Evolutionary conservation across 2,888 invertebrate genomes (phyloP).

Genomic region (Idaea biselata): DNA sequence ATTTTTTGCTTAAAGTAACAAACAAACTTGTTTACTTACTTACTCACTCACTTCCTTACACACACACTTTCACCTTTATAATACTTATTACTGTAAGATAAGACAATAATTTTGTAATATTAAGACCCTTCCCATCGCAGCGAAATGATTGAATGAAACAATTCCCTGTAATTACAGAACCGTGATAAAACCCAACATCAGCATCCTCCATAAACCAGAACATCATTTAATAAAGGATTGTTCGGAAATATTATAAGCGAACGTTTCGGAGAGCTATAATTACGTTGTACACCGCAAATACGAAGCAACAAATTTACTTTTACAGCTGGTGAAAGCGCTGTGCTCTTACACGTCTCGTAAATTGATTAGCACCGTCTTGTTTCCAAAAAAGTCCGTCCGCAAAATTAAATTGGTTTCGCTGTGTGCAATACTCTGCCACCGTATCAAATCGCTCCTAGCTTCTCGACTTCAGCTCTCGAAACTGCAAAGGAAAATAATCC

Average conservation of each 20-base stretch:
- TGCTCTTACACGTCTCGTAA: not conserved
- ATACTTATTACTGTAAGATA: too few species aligned
- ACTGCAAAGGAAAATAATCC: not conserved
- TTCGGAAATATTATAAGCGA: conserved; percentile 20
- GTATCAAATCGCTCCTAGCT: conserved; percentile 38
- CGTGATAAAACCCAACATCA: conserved; percentile 6
- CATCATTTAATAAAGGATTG: conserved; percentile 28
- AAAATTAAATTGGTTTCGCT: conserved; percentile 22
- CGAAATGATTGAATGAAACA: not conserved
- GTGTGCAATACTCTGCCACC: conserved; percentile 19
- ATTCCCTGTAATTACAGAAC: not conserved
- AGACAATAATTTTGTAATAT: too few species aligned
- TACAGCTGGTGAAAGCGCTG: not conserved
- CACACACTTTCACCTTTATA: too few species aligned
- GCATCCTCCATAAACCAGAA: conserved; percentile 16
- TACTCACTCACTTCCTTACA: too few species aligned
- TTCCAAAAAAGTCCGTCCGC: not conserved
- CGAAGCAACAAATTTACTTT: not conserved
- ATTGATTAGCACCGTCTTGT: not conserved
- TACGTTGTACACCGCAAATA: conserved; percentile 17
- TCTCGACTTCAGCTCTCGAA: conserved; percentile 23
- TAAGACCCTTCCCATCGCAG: not conserved
- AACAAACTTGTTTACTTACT: too few species aligned
- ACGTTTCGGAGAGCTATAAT: conserved; percentile 38
- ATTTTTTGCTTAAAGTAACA: too few species aligned